A percentile compares a stretch with the other conserved stretches of the same genome.
These are phyloP conservation scores for Phyllostomus discolor DNA, from an alignment of 2,113 vertebrate genomes.

Conservation along the genomic window DNA sequence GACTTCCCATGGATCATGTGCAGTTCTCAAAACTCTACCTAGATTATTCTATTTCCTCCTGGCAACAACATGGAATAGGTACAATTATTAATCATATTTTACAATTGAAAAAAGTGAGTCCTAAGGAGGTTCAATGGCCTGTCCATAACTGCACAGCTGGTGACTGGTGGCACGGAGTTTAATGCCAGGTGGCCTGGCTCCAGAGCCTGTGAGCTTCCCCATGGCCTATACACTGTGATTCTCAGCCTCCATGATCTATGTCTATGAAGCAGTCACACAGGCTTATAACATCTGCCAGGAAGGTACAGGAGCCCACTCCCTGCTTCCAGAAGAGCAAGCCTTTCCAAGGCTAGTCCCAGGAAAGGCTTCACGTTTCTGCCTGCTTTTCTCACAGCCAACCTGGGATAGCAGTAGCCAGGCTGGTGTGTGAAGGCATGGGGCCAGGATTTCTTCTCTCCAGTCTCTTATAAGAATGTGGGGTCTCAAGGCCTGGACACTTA, in stretches of 20 bases:
- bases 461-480: background rate
- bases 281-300: background rate
- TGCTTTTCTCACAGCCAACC: background rate
- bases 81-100: background rate
- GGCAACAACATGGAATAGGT: background rate
- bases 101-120: background rate
- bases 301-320: background rate
- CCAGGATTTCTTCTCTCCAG: background rate
- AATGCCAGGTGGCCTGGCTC: background rate
- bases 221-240: accelerated
- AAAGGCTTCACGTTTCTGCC: background rate
- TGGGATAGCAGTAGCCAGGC: background rate
- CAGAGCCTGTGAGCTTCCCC: background rate
- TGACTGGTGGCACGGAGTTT: background rate
- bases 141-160: background rate
- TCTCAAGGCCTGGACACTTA: background rate
- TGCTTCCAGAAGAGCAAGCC: background rate
- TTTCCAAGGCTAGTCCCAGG: background rate
- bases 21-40: background rate
- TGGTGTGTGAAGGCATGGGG: background rate
- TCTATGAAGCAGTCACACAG: background rate
- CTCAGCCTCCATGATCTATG: background rate
- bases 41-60: background rate
- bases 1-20: background rate
- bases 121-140: background rate